Evolutionary conservation across 2,888 invertebrate species (phyloP).

Genomic region (Zelleria hepariella): DNA sequence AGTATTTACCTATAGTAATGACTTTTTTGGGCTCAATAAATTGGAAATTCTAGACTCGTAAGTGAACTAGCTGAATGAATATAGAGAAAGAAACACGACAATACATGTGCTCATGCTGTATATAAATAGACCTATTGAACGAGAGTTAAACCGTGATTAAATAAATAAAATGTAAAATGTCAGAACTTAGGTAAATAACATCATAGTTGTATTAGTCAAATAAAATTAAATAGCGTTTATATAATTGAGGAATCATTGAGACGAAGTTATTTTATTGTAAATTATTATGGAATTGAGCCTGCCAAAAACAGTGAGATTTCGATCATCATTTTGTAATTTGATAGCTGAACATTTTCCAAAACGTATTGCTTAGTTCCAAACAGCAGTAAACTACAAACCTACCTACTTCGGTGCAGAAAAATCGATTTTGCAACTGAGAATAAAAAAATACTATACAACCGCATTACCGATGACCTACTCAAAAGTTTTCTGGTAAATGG

Average conservation of each 20-base stretch:
- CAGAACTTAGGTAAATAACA: slow-evolving; percentile 28
- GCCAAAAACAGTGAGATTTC: slow-evolving; percentile 10
- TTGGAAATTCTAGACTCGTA: background rate
- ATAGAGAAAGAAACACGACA: slow-evolving; percentile 48
- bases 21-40: background rate
- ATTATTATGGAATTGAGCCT: slow-evolving; percentile 13
- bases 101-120: slow-evolving; percentile 57
- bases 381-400: background rate
- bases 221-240: slow-evolving; percentile 4
- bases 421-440: background rate
- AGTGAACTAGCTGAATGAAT: background rate
- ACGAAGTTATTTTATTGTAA: background rate
- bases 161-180: slow-evolving; percentile 17
- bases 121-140: slow-evolving; percentile 29
- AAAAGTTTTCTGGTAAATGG: background rate
- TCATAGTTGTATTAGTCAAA: slow-evolving; percentile 2
- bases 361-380: background rate
- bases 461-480: background rate
- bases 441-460: background rate
- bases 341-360: background rate
- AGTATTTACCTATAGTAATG: no score
- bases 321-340: background rate
- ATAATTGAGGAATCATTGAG: background rate
- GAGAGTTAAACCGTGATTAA: slow-evolving; percentile 26
- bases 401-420: background rate